Percentiles rank a stretch among this genome's conserved stretches.
Conservation (phyloP, 2,888 invertebrate species). For the Tetanocera ferruginea region DNA sequence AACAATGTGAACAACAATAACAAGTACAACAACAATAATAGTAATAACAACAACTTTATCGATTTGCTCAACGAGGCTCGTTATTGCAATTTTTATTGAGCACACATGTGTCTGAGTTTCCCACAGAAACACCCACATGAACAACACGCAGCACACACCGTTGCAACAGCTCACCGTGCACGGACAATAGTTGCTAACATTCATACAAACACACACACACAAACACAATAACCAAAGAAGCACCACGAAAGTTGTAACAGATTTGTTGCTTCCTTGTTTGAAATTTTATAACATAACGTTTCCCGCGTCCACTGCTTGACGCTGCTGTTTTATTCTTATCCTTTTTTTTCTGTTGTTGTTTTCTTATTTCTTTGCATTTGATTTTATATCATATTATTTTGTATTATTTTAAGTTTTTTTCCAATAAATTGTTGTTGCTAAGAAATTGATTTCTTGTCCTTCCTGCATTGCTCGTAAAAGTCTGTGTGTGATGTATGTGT, state of each 20-base stretch:
- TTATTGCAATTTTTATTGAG: slow-evolving; percentile 55
- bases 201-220: not conserved
- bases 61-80: slow-evolving; percentile 58
- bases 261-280: slow-evolving; percentile 17
- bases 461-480: slow-evolving; percentile 8
- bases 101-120: slow-evolving; percentile 27
- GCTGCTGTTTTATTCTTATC: not conserved
- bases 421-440: slow-evolving; percentile 14
- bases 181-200: not conserved
- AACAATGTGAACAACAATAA: slow-evolving; percentile 17
- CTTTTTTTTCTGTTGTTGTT: not conserved
- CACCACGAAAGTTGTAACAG: slow-evolving; percentile 18
- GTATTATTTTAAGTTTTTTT: not conserved
- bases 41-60: slow-evolving; percentile 50
- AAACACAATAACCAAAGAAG: not conserved
- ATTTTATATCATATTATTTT: not conserved
- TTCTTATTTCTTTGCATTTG: not conserved
- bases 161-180: not conserved
- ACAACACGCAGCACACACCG: not conserved
- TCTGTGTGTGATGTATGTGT: slow-evolving; percentile 9
- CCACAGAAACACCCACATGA: not conserved
- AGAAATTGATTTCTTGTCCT: slow-evolving; percentile 59
- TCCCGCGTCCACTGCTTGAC: not conserved
- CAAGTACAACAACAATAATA: slow-evolving; percentile 34
- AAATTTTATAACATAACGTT: slow-evolving; percentile 9